Conservation (phyloP, 2,797 vertebrate genomes). For the Peromyscus melanophrys region DNA sequence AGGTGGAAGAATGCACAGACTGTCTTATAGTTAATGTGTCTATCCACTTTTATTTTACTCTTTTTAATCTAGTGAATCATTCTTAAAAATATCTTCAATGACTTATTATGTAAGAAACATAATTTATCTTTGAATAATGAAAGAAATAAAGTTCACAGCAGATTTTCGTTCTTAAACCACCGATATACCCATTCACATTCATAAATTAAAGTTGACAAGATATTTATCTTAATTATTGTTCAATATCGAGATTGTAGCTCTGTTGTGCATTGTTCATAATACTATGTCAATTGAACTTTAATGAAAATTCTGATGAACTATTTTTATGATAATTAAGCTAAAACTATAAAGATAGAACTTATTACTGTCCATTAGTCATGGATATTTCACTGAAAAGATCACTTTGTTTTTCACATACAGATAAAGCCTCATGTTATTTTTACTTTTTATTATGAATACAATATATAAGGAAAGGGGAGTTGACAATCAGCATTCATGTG, state of each 20-base stretch:
- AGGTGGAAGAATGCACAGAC: slow-evolving; percentile 80
- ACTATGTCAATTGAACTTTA: slow-evolving; percentile 13
- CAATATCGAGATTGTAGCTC: neutral
- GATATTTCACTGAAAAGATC: neutral
- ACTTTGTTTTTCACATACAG: neutral
- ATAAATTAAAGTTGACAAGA: slow-evolving; percentile 49
- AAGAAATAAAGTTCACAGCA: slow-evolving; percentile 59
- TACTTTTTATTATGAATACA: neutral
- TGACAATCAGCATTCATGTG: neutral
- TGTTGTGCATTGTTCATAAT: neutral
- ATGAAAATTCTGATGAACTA: slow-evolving; percentile 6
- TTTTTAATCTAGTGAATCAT: slow-evolving; percentile 21
- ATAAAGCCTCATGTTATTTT: neutral
- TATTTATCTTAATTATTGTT: slow-evolving; percentile 56
- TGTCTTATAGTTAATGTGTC: slow-evolving; percentile 85
- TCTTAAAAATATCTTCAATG: slow-evolving; percentile 10
- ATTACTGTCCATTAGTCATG: neutral
- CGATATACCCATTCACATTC: slow-evolving; percentile 21
- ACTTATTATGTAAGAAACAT: slow-evolving; percentile 12
- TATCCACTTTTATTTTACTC: slow-evolving; percentile 70
- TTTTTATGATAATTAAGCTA: slow-evolving; percentile 44
- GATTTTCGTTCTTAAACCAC: neutral
- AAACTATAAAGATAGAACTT: slow-evolving; percentile 22
- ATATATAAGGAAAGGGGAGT: neutral
- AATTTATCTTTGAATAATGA: slow-evolving; percentile 52